These are phyloP conservation scores for Wasmannia auropunctata DNA, from an alignment of 1,140 invertebrate genomes.

Conservation along the genomic window DNA sequence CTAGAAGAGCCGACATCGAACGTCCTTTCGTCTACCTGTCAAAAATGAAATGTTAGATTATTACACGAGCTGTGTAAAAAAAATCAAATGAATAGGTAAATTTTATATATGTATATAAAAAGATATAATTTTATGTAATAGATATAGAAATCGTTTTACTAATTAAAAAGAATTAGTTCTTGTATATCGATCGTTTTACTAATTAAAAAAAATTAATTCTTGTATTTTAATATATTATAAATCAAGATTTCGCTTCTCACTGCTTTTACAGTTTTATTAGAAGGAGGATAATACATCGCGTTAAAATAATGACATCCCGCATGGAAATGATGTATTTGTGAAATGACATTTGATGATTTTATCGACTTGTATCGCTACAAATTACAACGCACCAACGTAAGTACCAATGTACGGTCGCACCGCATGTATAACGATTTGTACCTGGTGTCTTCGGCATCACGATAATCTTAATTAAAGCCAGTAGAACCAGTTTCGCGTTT, in stretches of 20 bases:
- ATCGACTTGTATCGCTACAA: neutral
- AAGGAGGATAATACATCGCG: neutral
- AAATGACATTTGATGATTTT: neutral
- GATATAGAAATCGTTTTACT: neutral
- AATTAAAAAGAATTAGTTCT: neutral
- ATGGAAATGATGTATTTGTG: too few species aligned
- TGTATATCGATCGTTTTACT: neutral
- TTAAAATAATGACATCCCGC: too few species aligned
- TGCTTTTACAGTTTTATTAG: neutral
- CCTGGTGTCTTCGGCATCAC: neutral
- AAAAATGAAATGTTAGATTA: neutral
- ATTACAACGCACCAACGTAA: neutral
- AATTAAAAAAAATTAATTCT: neutral
- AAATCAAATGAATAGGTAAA: neutral
- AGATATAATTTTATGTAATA: neutral
- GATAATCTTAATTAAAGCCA: constrained; percentile 17
- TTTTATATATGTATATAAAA: neutral
- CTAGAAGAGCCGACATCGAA: constrained; percentile 62
- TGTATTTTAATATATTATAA: neutral
- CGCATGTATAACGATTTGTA: neutral
- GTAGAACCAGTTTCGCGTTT: neutral
- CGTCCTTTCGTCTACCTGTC: neutral
- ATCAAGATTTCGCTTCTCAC: neutral
- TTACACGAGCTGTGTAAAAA: neutral
- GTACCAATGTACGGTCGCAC: neutral